Conservation (phyloP, 1,140 invertebrate species). For the Cydia pomonella region DNA sequence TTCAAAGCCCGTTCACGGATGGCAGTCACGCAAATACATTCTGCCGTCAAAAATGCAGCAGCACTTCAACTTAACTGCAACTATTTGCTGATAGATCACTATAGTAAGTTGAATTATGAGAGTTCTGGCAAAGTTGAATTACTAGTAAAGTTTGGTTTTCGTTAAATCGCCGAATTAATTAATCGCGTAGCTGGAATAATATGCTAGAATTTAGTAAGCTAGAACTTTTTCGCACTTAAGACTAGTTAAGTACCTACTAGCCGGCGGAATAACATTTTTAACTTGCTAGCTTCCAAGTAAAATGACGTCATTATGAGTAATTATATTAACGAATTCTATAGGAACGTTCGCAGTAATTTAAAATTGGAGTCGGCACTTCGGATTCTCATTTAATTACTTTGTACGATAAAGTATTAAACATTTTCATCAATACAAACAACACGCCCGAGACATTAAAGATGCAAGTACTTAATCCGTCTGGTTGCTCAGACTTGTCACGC, state of each 20-base stretch:
- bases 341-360: neutral
- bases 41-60: neutral
- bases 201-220: neutral
- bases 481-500: neutral
- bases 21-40: conserved; percentile 3
- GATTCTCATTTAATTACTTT: neutral
- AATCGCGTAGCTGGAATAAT: neutral
- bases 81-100: neutral
- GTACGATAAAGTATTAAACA: neutral
- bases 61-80: neutral
- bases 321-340: conserved; percentile 21
- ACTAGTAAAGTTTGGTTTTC: neutral
- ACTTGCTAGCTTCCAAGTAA: conserved; percentile 11
- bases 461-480: neutral
- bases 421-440: neutral
- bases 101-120: neutral
- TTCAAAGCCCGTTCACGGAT: conserved; percentile 19
- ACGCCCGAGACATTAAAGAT: neutral
- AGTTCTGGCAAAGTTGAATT: neutral
- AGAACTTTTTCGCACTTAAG: neutral
- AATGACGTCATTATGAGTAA: conserved; percentile 25
- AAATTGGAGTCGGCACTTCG: neutral
- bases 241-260: neutral
- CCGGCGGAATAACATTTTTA: conserved; percentile 12
- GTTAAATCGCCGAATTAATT: neutral